Conservation (phyloP, 2,113 vertebrate species). For the Dendrocopos noguchii region DNA sequence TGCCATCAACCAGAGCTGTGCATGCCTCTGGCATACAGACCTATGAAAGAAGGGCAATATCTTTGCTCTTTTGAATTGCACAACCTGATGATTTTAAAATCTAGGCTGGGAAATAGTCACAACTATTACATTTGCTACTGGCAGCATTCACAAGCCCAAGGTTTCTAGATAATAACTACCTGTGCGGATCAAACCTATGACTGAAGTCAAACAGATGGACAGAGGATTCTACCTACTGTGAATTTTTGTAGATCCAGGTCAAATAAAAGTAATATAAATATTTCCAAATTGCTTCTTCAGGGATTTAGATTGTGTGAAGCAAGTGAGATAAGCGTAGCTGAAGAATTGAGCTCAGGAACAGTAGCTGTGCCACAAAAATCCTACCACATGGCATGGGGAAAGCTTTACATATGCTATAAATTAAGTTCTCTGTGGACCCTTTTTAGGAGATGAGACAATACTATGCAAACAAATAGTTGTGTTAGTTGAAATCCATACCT, state of each 20-base stretch:
- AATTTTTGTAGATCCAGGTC: neutral
- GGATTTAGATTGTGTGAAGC: slow-evolving; percentile 71
- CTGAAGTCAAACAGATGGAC: neutral
- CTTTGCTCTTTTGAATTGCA: neutral
- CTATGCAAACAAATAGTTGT: neutral
- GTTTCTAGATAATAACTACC: neutral
- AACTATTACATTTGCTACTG: neutral
- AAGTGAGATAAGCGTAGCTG: slow-evolving; percentile 62
- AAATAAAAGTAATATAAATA: neutral
- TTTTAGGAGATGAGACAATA: neutral
- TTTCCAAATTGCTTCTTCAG: slow-evolving; percentile 70
- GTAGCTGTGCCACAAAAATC: slow-evolving; percentile 73
- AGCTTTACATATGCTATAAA: slow-evolving; percentile 59
- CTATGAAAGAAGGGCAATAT: neutral
- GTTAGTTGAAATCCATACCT: neutral
- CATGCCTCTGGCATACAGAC: neutral
- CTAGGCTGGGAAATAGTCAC: neutral
- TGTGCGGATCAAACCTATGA: neutral
- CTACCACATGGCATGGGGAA: slow-evolving; percentile 64
- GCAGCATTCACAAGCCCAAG: neutral
- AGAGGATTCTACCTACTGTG: neutral
- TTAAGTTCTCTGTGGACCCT: neutral
- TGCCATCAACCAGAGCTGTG: neutral
- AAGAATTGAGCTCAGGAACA: slow-evolving; percentile 71
- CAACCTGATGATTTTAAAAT: neutral